These are phyloP conservation scores for Brenthis ino DNA, from an alignment of 2,888 invertebrate species.

Conservation along the genomic window DNA sequence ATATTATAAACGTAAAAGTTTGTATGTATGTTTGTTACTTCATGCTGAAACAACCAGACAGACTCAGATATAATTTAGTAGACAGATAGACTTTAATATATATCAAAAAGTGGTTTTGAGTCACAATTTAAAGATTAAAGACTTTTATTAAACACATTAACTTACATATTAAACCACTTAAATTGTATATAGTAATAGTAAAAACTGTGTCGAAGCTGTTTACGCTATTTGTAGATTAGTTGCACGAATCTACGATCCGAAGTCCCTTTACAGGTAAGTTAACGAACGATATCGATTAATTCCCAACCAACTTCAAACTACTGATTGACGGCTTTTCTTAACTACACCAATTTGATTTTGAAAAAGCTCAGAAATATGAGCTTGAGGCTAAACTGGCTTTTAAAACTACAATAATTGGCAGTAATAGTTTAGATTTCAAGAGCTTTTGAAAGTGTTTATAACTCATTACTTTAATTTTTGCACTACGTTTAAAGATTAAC, in stretches of 20 bases:
- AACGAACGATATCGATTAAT: conserved; percentile 49
- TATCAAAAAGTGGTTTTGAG: too few relatives aligned
- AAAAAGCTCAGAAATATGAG: conserved; percentile 12
- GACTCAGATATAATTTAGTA: too few relatives aligned
- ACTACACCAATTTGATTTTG: conserved; percentile 32
- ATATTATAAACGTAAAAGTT: too few relatives aligned
- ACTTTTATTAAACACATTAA: too few relatives aligned
- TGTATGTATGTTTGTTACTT: too few relatives aligned
- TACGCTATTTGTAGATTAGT: background rate
- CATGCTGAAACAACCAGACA: too few relatives aligned
- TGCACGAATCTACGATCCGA: background rate
- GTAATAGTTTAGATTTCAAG: conserved; percentile 12
- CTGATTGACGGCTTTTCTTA: conserved; percentile 38
- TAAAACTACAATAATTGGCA: conserved; percentile 12
- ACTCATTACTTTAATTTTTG: background rate
- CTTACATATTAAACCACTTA: too few relatives aligned
- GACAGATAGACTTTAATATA: too few relatives aligned
- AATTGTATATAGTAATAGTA: too few relatives aligned
- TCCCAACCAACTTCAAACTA: conserved; percentile 59
- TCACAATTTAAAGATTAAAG: too few relatives aligned
- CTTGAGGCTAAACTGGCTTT: conserved; percentile 11
- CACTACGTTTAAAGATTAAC: background rate
- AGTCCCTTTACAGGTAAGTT: conserved; percentile 10
- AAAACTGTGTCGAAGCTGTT: too few relatives aligned
- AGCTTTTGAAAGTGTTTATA: conserved; percentile 4